phyloP scores from a whole-genome alignment of 2,113 vertebrate genomes.

The Tragulus kanchil region DNA sequence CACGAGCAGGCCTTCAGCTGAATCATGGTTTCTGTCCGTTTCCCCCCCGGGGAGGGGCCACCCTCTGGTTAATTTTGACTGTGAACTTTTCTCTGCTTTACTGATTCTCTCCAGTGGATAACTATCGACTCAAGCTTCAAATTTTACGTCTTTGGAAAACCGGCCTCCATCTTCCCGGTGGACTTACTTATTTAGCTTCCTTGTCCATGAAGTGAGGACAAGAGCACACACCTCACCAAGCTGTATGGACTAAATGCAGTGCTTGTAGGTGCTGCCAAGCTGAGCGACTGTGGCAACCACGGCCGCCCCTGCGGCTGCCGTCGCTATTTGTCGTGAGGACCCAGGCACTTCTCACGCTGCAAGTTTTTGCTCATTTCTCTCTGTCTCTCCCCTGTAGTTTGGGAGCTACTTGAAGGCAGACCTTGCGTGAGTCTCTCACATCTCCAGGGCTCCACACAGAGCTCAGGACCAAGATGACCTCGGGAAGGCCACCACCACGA shows the following conservation, averaged over 20 bases:
- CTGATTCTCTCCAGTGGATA: neutral
- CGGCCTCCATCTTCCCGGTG: neutral
- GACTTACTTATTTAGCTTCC: neutral
- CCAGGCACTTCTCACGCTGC: neutral
- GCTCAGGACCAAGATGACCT: neutral
- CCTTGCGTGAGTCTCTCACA: neutral
- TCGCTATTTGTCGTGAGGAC: neutral
- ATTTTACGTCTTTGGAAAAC: neutral
- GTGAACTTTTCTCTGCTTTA: neutral
- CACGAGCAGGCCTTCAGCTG: accelerated
- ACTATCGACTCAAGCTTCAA: neutral
- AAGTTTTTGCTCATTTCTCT: accelerated
- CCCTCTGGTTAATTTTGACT: neutral
- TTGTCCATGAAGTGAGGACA: neutral
- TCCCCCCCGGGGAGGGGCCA: neutral
- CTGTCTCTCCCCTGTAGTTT: neutral
- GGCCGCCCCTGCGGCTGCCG: accelerated
- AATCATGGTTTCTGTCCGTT: neutral
- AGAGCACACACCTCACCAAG: accelerated
- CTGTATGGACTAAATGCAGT: accelerated
- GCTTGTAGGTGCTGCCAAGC: accelerated
- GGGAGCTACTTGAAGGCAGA: neutral
- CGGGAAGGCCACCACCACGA: accelerated
- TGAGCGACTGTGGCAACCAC: neutral
- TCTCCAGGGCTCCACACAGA: neutral